Base-by-base conservation (phyloP, 2,797 vertebrate genomes). In the Botia almorhae region DNA sequence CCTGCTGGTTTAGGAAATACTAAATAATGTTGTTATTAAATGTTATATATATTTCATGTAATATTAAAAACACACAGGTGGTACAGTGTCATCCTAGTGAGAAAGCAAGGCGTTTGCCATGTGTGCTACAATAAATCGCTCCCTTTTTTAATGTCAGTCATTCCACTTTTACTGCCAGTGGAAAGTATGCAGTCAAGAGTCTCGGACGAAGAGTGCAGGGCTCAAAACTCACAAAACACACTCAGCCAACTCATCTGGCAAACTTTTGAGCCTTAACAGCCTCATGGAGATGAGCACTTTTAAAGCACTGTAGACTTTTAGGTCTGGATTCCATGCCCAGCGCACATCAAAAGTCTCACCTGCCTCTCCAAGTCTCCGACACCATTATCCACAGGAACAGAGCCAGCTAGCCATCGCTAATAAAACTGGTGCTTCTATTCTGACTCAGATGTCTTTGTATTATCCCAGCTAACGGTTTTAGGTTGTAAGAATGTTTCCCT, bases 241-340 rank as follows among this genome's bases (percentile, higher is more conserved):
- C 51, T 69, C 74, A 51, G 19, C 68, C 75, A 63, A 75, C 63
- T 84, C 82, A 83, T 86, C 78, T 79, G 75, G 78, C 75, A 81
- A 73, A 77, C 83, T 72, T 64, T 72, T 65, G 81, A 39, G 16
- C 53, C 83, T 83, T 75, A 77, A 84, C 69, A 60, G 14, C 63
- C 56, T 71, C 72, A 74, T 67, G 50, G 68, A 69, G 46, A 68
- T 70, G 81, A 81, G 71, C 26, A 39, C 78, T 74, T 82, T 74
- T 70, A 80, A 78, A 83, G 82, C 48, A 50, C 71, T 33, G 26
- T 76, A 76, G 78, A 58, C 76, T n/a, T 83, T 76, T 79, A 56
- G 19, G 60, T 58, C 51, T 78, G 70, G 71, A 43, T 53, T 74
- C 46, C 53, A 50, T 51, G 10, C 43, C 23, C 36, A 1, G 7